A percentile compares a stretch with the other conserved stretches of the same genome.
Evolutionary conservation across 2,797 vertebrate genomes (phyloP).

Genomic region (Anguilla anguilla): DNA sequence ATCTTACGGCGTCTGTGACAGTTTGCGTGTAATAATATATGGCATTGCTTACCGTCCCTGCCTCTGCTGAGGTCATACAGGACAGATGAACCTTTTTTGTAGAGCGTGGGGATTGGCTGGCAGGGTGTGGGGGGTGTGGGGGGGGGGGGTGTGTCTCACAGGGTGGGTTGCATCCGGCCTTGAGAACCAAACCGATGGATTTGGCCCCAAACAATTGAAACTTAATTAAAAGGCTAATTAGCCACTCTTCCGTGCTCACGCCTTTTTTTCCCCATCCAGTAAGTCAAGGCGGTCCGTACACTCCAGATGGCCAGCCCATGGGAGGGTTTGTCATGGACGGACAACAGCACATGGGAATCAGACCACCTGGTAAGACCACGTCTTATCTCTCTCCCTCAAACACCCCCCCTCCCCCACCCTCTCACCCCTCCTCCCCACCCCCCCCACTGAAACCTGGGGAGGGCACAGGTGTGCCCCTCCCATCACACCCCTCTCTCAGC

Average conservation of each 20-base stretch:
- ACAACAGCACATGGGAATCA: conserved; percentile 99
- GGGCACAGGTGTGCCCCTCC: conserved; percentile 78
- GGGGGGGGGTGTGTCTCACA: not conserved
- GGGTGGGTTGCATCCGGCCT: conserved; percentile 50
- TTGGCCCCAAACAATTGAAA: conserved; percentile 66
- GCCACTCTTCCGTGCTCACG: conserved; percentile 66
- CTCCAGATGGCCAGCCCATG: conserved; percentile 97
- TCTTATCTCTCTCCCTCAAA: conserved; percentile 26
- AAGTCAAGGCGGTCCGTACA: conserved; percentile 99
- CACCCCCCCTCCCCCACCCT: conserved; percentile 44
- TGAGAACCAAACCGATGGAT: conserved; percentile 73
- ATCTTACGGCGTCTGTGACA: not conserved
- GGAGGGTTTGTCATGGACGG: conserved; percentile 99
- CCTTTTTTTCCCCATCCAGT: conserved; percentile 78
- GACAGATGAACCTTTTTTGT: not conserved
- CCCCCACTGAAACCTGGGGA: conserved; percentile 37
- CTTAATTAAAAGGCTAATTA: conserved; percentile 83
- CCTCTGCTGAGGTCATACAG: not conserved
- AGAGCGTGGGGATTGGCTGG: not conserved
- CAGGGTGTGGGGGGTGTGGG: not conserved
- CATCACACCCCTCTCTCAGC: conserved; percentile 57
- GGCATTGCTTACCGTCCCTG: not conserved
- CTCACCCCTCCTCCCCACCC: conserved; percentile 28
- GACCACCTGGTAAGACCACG: conserved; percentile 92
- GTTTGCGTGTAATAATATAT: not conserved